Base-by-base conservation (phyloP, 2,113 vertebrate genomes). In the Gymnarchus niloticus region DNA sequence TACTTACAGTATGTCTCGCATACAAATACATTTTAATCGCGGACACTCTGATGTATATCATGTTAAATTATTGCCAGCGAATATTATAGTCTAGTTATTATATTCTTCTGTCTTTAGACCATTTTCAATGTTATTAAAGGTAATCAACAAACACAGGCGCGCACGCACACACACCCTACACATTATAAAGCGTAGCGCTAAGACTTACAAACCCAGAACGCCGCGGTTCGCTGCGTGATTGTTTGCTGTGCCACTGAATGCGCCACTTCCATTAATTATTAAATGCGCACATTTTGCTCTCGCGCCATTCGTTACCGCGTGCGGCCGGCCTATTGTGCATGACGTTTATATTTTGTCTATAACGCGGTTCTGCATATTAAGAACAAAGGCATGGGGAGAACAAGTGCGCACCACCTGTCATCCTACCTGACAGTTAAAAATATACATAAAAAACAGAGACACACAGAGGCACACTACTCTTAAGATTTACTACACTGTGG, bases 401-500 rank as follows among this genome's bases (percentile, higher is more conserved):
- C 84, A 51, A 82, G 19, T 56, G 61, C 65, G 49, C 28, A 41
- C 21, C 49, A 41, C 14, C 48, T 69, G 41, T 76, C 61, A 52
- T 25, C 51, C 33, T 48, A 28, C 46, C 61, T 65, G 37, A 56
- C 33, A 83, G 65, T 33, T 81, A 86, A 0, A 56, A 76, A 85
- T 56, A 25, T 48, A 61, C 37, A 85, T 82, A 54, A 82, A 37
- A 82, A 52, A 82, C 49, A 82, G 51, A 82, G 44, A 82, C 51
- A 54, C 48, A 82, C 80, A 54, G 48, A 81, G 77, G 44, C 80
- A 54, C 80, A 49, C 80, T 82, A 54, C 80, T 82, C 80, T 82
- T 82, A 54, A 82, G 25, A 54, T 82, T 82, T 82, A 82, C 80
- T 82, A 82, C 80, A 82, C 80, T 82, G 80, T 82, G 80, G 80